Evolutionary conservation across 2,888 invertebrate species (phyloP).

Genomic region (Andrena bicolor): DNA sequence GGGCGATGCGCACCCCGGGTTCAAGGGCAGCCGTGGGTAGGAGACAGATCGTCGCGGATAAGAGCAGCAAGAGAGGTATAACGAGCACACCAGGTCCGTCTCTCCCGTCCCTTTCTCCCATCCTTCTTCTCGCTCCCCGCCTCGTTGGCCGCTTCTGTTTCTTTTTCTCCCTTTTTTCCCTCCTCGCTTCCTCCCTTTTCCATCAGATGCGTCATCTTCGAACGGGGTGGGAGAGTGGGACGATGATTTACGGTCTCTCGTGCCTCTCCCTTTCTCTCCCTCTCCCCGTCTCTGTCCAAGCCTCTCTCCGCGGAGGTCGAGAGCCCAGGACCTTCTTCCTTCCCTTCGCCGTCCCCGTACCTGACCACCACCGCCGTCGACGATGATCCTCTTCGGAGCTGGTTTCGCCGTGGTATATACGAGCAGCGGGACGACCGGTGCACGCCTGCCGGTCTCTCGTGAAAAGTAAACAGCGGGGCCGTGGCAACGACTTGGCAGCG

Average conservation of each 20-base stretch:
- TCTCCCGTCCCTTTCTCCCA: slow-evolving; percentile 26
- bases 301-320: slow-evolving; percentile 52
- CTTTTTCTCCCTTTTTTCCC: slow-evolving; percentile 43
- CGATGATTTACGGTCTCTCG: slow-evolving; percentile 79
- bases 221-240: slow-evolving; percentile 66
- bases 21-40: slow-evolving; percentile 69
- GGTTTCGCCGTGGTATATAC: slow-evolving; percentile 60
- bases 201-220: slow-evolving; percentile 74
- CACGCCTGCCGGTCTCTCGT: slow-evolving; percentile 68
- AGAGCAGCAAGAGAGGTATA: slow-evolving; percentile 61
- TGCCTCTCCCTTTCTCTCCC: slow-evolving; percentile 27
- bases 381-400: slow-evolving; percentile 58
- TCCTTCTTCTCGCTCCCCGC: slow-evolving; percentile 8
- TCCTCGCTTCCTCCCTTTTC: slow-evolving; percentile 63
- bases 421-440: slow-evolving; percentile 48
- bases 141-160: slow-evolving; percentile 49
- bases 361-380: slow-evolving; percentile 30
- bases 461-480: slow-evolving; percentile 76
- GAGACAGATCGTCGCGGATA: slow-evolving; percentile 74
- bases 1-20: slow-evolving; percentile 63
- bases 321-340: slow-evolving; percentile 56
- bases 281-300: slow-evolving; percentile 14
- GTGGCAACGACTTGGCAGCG: slow-evolving; percentile 74
- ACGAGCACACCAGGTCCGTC: slow-evolving; percentile 61
- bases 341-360: slow-evolving; percentile 30